Evolutionary conservation across 2,888 invertebrate species (phyloP), one percentile per base, ranked within the genome.

Genomic region (Zaprionus bogoriensis): DNA sequence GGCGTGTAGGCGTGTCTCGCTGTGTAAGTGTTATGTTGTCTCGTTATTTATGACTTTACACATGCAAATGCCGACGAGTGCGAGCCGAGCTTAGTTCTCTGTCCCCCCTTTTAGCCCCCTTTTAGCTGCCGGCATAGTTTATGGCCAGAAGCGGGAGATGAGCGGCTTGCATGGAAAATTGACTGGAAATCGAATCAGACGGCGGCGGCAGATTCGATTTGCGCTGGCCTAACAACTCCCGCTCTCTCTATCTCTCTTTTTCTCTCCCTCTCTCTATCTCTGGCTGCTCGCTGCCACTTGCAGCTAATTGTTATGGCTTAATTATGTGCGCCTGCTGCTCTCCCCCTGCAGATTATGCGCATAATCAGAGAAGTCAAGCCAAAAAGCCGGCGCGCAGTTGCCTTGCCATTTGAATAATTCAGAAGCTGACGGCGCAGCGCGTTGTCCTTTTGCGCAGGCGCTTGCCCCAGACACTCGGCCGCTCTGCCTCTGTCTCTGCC

Each of bases 21-120:
- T 52, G 32, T 52, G 32, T 80, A 83, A 80, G 80, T 80, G 83
- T 80, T 80, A 80, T 80, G 80, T 82, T 84, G 79, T 78, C 79
- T 79, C 75, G 77, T 88, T 88, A 88, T 88, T 88, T 88, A 88
- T 88, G 87, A 85, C 75, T 86, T 89, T 88, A 88, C 87, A 88
- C 89, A 89, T 89, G 88, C 88, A 88, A 88, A 89, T 89, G 72
- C 54, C 60, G 81, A 80, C 80, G 87, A 80, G 87, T 84, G 67
- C 69, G 83, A 66, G 67, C 64, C 47, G 55, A 69, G 87, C 79
- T 86, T 69, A 83, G 84, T 66, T 80, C 75, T n/a, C n/a, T n/a
- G n/a, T n/a, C n/a, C n/a, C n/a, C 76, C 60, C 23, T 74, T 51
- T 54, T 67, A 45, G 42, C 55, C 42, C 62, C 62, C 65, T 76